Evolutionary conservation across 2,113 vertebrate genomes (phyloP), one percentile per base, ranked within the genome.

Genomic region (Trogon melanurus): DNA sequence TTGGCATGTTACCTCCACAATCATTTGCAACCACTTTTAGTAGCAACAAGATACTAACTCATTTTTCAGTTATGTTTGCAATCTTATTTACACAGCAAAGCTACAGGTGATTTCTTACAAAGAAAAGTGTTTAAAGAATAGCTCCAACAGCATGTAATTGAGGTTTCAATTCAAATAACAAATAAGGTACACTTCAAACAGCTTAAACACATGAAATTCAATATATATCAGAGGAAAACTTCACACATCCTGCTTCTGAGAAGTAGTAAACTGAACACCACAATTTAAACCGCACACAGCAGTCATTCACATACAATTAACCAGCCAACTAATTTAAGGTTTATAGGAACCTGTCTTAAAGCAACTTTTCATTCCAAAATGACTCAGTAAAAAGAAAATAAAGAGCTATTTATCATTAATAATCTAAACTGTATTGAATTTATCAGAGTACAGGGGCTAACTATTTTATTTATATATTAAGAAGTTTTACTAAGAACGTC

Each of bases 71-170:
- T 81, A 74, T 18, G 32, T 83, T 48, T 91, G 84, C 58, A 45
- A 67, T n/a, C 79, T 75, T 93, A 85, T 67, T 90, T 90, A 89
- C 80, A 78, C 47, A 91, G 73, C 34, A 41, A 84, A 92, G 48
- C 83, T 74, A 84, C 83, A 95, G 65, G 72, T 95, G 80, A 86
- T 70, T 62, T 53, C 48, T 78, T 65, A 91, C 36, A 85, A 79
- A 72, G 57, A 32, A 62, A 61, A 79, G 23, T 47, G 53, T 75
- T 67, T 88, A 57, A 88, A 75, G 34, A 89, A 83, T 41, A 88
- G n/a, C 30, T 79, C 45, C 65, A 87, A 70, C 47, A 72, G 54
- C 50, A 91, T 5, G 3, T 53, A 93, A 79, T 23, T 82, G n/a
- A 76, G 58, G 64, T 72, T 91, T 89, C 82, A 71, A 60, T 73